Conservation (phyloP, 2,888 invertebrate species). For the Mamestra brassicae region DNA sequence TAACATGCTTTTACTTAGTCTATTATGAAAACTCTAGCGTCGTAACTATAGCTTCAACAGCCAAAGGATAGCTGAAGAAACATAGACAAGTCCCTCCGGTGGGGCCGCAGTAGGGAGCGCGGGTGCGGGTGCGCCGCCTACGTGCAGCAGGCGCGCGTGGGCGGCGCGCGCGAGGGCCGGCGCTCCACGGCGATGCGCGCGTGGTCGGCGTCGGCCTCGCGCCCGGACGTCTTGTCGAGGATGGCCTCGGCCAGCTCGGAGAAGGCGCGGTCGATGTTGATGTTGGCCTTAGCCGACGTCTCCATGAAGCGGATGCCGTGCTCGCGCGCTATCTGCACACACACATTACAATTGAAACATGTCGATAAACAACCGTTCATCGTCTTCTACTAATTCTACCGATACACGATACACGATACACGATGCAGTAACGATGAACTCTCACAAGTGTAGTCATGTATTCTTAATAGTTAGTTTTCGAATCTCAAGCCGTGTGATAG, state of each 20-base stretch:
- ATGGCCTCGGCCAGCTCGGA: slow-evolving; percentile 98
- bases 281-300: slow-evolving; percentile 99
- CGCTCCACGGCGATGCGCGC: slow-evolving; percentile 93
- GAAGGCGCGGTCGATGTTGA: slow-evolving; percentile 99
- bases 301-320: slow-evolving; percentile 99
- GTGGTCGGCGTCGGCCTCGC: slow-evolving; percentile 93
- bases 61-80: slow-evolving; percentile 18
- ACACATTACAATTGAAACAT: neutral
- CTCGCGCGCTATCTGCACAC: slow-evolving; percentile 96
- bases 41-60: slow-evolving; percentile 32
- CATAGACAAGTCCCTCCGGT: neutral
- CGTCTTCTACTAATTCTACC: neutral
- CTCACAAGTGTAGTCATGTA: too few species aligned
- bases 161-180: slow-evolving; percentile 92
- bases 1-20: slow-evolving; percentile 24
- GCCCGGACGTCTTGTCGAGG: slow-evolving; percentile 96
- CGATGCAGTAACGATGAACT: too few species aligned
- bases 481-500: too few species aligned
- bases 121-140: slow-evolving; percentile 92
- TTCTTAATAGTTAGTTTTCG: too few species aligned
- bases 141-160: slow-evolving; percentile 89
- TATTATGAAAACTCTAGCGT: slow-evolving; percentile 46
- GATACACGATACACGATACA: too few species aligned
- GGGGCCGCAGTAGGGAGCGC: slow-evolving; percentile 1
- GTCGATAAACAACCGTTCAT: neutral